Percentiles rank a stretch among this genome's conserved stretches.
These are phyloP conservation scores for Schizopygopsis pylzovi DNA, from an alignment of 2,797 vertebrate genomes.

Conservation along the genomic window DNA sequence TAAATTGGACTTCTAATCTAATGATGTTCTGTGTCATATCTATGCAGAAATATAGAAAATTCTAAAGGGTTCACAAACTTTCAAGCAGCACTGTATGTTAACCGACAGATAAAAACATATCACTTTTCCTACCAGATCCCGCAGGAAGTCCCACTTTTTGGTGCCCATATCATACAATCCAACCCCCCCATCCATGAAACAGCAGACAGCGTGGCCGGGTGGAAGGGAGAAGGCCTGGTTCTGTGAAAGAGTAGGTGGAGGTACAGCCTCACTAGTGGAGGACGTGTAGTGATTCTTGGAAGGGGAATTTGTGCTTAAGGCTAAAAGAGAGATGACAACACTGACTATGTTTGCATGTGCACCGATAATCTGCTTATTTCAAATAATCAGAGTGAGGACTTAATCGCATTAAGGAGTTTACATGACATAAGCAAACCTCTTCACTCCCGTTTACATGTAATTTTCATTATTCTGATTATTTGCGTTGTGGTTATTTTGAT, in stretches of 20 bases:
- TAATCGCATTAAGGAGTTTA: background rate
- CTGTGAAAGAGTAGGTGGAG: slow-evolving; percentile 86
- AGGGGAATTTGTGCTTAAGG: slow-evolving; percentile 77
- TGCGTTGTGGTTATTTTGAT: background rate
- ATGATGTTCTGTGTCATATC: no score
- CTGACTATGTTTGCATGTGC: background rate
- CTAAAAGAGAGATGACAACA: slow-evolving; percentile 65
- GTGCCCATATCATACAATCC: slow-evolving; percentile 96
- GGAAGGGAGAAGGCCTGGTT: slow-evolving; percentile 94
- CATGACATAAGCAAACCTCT: background rate
- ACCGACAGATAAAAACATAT: background rate
- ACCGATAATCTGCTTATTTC: background rate
- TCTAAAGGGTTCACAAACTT: no score
- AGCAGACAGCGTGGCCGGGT: slow-evolving; percentile 93
- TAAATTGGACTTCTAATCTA: no score
- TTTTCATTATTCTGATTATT: background rate
- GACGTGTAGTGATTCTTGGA: slow-evolving; percentile 89
- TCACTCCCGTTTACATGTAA: background rate
- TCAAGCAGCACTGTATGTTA: background rate
- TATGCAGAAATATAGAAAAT: no score
- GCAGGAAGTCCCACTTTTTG: slow-evolving; percentile 97
- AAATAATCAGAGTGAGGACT: background rate
- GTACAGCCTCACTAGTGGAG: slow-evolving; percentile 94
- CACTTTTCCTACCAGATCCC: slow-evolving; percentile 87
- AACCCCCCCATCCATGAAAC: slow-evolving; percentile 98